These are phyloP conservation scores for Macaria liturata DNA, from an alignment of 2,888 invertebrate genomes.

Conservation along the genomic window DNA sequence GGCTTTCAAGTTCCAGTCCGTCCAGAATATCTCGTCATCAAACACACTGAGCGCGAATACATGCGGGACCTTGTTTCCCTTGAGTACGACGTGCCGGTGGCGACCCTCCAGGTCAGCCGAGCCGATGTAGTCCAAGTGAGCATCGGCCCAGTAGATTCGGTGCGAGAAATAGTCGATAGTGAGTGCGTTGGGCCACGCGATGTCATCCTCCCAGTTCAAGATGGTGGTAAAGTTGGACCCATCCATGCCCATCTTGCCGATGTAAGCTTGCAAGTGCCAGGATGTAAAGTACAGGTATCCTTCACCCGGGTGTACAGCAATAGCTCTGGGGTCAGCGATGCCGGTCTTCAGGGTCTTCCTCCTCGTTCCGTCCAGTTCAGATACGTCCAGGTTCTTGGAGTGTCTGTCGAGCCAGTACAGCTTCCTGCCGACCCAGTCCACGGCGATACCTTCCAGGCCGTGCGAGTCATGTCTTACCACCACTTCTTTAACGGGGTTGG, in stretches of 20 bases:
- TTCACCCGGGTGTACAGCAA: conserved; percentile 96
- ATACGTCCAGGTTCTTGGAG: conserved; percentile 96
- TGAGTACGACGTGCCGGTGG: conserved; percentile 91
- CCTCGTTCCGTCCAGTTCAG: conserved; percentile 95
- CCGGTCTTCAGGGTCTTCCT: conserved; percentile 94
- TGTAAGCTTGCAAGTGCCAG: conserved; percentile 97
- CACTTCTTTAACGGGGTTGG: conserved; percentile 88
- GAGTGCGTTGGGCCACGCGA: conserved; percentile 99
- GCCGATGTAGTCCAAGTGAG: conserved; percentile 98
- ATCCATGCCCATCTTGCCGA: conserved; percentile 98
- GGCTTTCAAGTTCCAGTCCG: conserved; percentile 98
- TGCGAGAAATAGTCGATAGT: conserved; percentile 98
- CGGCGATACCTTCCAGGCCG: conserved; percentile 97
- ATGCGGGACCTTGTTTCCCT: conserved; percentile 94
- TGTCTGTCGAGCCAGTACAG: conserved; percentile 98
- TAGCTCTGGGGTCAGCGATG: conserved; percentile 96
- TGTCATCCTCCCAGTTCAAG: conserved; percentile 95
- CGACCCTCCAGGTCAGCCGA: conserved; percentile 96
- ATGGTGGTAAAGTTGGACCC: conserved; percentile 95
- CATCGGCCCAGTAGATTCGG: conserved; percentile 98
- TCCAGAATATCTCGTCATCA: conserved; percentile 97
- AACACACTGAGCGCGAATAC: conserved; percentile 97
- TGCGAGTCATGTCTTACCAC: conserved; percentile 96
- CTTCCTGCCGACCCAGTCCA: conserved; percentile 98
- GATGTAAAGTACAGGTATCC: conserved; percentile 98